Evolutionary conservation across 2,888 invertebrate genomes (phyloP), one percentile per base, ranked within the genome.

Genomic region (Chrysotoxum bicinctum): DNA sequence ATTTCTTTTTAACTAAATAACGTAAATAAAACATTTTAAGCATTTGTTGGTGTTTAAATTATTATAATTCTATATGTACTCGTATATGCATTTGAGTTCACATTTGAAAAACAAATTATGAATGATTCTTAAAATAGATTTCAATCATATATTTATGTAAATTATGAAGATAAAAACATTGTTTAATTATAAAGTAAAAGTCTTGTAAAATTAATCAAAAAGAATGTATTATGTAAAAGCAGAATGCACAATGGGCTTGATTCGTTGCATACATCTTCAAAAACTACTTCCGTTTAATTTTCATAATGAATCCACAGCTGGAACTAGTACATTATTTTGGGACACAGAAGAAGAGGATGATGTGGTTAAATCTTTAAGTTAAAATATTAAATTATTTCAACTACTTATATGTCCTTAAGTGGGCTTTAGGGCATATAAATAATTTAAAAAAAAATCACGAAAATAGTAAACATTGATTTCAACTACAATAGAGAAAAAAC

Each of bases 121-220:
- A 62, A 62, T 62, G 62, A 43, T 45, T 62, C 62, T 62, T 9
- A 30, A 62, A 62, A 62, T 62, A 62, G 26, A 62, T 60, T 40
- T 60, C 3, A 60, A 60, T n/a, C n/a, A n/a, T 40, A 40, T 60
- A 19, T 37, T 37, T 37, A 37, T 60, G 37, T 37, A 60, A 60
- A 3, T 58, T 37, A n/a, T 16, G n/a, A 40, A 23, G 4, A 40
- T 58, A 14, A 37, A 60, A 58, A 37, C 16, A 58, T 19, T 8
- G 3, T 37, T 56, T 14, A 37, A 58, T 37, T 21, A 58, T 37
- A 56, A 35, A 56, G 32, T 14, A 21, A 50, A 50, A 23, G 23
- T 21, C 0, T 12, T 21, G 21, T 19, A 21, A 58, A 19, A 19
- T 32, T 4, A 6, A 16, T 8, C 0, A 52, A 58, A 14, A 58